Base-by-base conservation (phyloP, 2,888 invertebrate genomes). In the Chrysopilus asiliformis region DNA sequence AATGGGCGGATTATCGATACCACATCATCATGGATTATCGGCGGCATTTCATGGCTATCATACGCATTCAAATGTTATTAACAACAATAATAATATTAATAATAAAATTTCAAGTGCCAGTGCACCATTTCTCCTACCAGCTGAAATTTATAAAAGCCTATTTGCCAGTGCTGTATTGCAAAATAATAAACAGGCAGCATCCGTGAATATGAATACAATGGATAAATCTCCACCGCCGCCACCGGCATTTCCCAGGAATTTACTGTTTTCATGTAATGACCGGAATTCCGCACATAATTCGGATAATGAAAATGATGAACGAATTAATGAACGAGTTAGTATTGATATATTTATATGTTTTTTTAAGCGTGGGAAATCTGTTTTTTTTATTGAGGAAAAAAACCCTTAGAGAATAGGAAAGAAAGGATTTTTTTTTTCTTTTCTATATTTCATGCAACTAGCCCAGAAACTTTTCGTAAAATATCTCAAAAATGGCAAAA, bases 61-160 rank as follows among this genome's bases (percentile, higher is more conserved):
- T 46, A 45, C 45, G 4, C 43, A 45, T 10, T 42, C 43, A 22
- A 41, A 44, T 13, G 43, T 43, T 34, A 37, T 40, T 12, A 45
- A 43, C 12, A 40, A 43, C 37, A 37, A 35, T n/a, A 36, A 44
- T 40, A n/a, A n/a, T n/a, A n/a, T n/a, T n/a, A n/a, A n/a, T n/a
- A n/a, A n/a, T n/a, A n/a, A n/a, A n/a, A n/a, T n/a, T n/a, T n/a
- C n/a, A n/a, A n/a, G 42, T 38, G 34, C 25, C 19, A 36, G 48
- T 29, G 33, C 39, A 14, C 61, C 68, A 0, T 79, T 79, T 50
- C 58, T 83, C 34, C 65, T 83, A 43, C 82, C 82, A 8, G 76
- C 80, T 38, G 82, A 84, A 53, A 67, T 84, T 49, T 83, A 84
- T 55, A 83, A 83, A 60, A 83, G 76, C 50, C 70, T 84, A 43